Percentiles rank a stretch among this genome's conserved stretches.
These are phyloP conservation scores for Ptychodera flava DNA, from an alignment of 35 echinoderm and acorn worm genomes.

Conservation along the genomic window DNA sequence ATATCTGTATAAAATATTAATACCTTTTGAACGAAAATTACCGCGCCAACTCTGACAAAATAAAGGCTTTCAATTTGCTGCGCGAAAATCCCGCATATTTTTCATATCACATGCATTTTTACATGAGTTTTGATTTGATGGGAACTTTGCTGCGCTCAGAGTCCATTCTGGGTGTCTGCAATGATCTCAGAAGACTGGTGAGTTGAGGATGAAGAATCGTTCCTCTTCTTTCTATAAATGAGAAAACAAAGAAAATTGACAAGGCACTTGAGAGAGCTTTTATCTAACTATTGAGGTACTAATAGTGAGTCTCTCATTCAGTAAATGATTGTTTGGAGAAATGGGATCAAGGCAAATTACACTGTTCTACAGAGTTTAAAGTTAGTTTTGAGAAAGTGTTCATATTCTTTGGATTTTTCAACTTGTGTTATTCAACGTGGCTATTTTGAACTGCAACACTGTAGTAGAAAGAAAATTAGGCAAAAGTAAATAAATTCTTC, in stretches of 20 bases:
- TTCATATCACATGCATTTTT: too few species aligned
- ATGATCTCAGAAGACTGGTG: slow-evolving; percentile 66
- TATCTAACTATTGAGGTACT: neutral
- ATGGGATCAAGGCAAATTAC: neutral
- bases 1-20: too few species aligned
- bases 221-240: slow-evolving; percentile 81
- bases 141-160: too few species aligned
- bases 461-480: too few species aligned
- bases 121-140: too few species aligned
- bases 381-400: neutral
- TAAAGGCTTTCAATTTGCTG: too few species aligned
- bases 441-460: neutral
- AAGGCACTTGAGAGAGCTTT: neutral
- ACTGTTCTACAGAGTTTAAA: neutral
- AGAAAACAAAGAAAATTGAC: slow-evolving; percentile 9
- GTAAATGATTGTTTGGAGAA: neutral
- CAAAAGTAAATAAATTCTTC: too few species aligned
- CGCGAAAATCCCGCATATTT: too few species aligned
- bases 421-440: neutral
- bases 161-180: too few species aligned
- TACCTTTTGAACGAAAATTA: too few species aligned
- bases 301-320: neutral
- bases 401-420: neutral
- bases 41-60: too few species aligned
- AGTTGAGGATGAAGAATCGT: slow-evolving; percentile 74